These are phyloP conservation scores for Pseudococcus longispinus DNA, from an alignment of 2,888 invertebrate genomes.

Conservation along the genomic window DNA sequence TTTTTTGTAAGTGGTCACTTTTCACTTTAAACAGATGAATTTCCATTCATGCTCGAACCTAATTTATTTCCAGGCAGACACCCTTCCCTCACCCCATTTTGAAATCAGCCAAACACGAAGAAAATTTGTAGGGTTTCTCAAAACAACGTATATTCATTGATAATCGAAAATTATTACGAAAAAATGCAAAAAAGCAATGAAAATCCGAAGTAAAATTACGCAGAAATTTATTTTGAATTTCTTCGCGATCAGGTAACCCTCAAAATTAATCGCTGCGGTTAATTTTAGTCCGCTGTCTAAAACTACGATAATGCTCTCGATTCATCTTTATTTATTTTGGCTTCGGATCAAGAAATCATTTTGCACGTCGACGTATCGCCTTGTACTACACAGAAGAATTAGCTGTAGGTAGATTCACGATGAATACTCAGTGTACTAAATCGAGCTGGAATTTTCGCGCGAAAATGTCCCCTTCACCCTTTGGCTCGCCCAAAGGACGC, in stretches of 20 bases:
- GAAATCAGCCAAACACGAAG: too few relatives aligned
- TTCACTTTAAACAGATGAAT: too few relatives aligned
- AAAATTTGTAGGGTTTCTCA: too few relatives aligned
- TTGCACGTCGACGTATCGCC: background rate
- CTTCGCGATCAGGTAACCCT: background rate
- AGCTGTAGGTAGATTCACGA: background rate
- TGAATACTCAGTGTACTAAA: background rate
- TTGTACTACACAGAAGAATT: background rate
- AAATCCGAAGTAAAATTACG: background rate
- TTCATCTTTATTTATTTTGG: background rate
- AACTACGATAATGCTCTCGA: background rate
- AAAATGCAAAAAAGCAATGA: background rate
- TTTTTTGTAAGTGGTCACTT: too few relatives aligned
- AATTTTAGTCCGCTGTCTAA: background rate
- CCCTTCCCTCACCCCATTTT: too few relatives aligned
- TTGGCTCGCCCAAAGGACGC: background rate
- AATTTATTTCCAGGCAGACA: too few relatives aligned
- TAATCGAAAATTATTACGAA: too few relatives aligned
- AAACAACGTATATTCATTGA: too few relatives aligned
- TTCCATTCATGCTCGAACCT: too few relatives aligned
- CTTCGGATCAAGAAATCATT: conserved; percentile 4
- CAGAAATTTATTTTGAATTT: too few relatives aligned
- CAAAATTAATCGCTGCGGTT: background rate
- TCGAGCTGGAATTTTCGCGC: conserved; percentile 6
- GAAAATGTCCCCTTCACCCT: background rate